A percentile compares a stretch with the other conserved stretches of the same genome.
These are phyloP conservation scores for Autographa pulchrina DNA, from an alignment of 2,888 invertebrate species.

Conservation along the genomic window DNA sequence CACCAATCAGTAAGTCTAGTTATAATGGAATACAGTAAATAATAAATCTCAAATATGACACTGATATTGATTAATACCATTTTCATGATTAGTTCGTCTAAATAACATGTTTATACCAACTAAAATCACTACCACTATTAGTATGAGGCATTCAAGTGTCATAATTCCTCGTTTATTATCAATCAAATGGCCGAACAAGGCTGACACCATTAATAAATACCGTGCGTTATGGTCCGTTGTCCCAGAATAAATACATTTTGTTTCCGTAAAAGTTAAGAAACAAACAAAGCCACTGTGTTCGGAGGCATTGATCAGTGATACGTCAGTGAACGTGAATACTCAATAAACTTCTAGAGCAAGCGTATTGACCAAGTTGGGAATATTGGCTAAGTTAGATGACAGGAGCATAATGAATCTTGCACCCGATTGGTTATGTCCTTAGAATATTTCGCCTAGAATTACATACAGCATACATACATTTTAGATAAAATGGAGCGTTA, in stretches of 20 bases:
- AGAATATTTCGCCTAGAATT: too few species aligned
- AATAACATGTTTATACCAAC: constrained; percentile 16
- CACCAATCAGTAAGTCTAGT: not conserved
- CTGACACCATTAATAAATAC: constrained; percentile 42
- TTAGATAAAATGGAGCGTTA: too few species aligned
- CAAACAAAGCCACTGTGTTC: constrained; percentile 11
- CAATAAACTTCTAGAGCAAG: constrained; percentile 10
- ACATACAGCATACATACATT: too few species aligned
- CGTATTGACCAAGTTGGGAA: constrained; percentile 4
- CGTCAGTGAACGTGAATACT: constrained; percentile 16
- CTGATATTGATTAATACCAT: constrained; percentile 6
- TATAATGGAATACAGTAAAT: not conserved
- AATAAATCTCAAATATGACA: constrained; percentile 7
- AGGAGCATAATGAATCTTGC: constrained; percentile 5
- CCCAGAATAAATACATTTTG: not conserved
- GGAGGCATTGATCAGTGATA: constrained; percentile 25
- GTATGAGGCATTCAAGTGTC: constrained; percentile 38
- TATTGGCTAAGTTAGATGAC: constrained; percentile 7
- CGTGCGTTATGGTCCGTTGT: constrained; percentile 23
- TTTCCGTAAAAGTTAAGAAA: constrained; percentile 41
- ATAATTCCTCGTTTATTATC: constrained; percentile 44
- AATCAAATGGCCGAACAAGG: constrained; percentile 44
- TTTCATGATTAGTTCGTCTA: constrained; percentile 4
- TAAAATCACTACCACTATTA: constrained; percentile 26
- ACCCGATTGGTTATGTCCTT: not conserved